Base-by-base conservation (phyloP, 2,113 vertebrate genomes). In the Ahaetulla prasina region DNA sequence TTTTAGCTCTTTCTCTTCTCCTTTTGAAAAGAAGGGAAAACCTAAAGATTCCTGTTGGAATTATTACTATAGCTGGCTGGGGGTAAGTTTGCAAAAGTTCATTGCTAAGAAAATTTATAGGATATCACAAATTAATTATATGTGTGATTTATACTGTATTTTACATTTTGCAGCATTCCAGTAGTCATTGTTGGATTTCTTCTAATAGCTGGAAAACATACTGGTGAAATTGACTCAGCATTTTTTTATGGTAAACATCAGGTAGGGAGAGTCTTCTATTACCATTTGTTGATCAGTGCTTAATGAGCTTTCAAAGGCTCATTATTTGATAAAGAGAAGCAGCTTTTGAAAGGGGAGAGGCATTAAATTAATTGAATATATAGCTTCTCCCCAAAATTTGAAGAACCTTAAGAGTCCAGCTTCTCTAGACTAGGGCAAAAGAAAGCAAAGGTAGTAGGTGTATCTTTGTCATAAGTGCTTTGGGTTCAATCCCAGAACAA, bases 181-280 rank as follows among this genome's bases (percentile, higher is more conserved):
- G 96, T 97, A 18, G 57, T 98, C 87, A 95, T 98, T 90, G 97
- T 99, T 52, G 98, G 98, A 92, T 90, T 98, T 94, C 96, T 99
- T 89, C 97, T 99, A 88, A 97, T 99, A 88, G 96, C 97, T 92
- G 99, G 99, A 39, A 97, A 98, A 94, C 95, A 95, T 90, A 98
- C 96, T 94, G 96, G 91, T n/a, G 92, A 97, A 39, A 98, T 98
- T 91, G 98, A 99, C 96, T 98, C 98, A 3, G 98, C 98, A 1
- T 99, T 98, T 97, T 99, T 99, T 97, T 99, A 99, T 91, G 99
- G 99, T 92, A 98, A 97, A 92, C 60, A 97, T 39, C 99, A 99
- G 98, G 99, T 99, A 97, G 89, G 91, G 95, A 23, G 0, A 0
- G 45, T 2, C 47, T 94, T 91, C 25, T 86, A 53, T 60, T 93